phyloP scores from a whole-genome alignment of 2,888 invertebrate species.

The Tetrapedia diversipes region DNA sequence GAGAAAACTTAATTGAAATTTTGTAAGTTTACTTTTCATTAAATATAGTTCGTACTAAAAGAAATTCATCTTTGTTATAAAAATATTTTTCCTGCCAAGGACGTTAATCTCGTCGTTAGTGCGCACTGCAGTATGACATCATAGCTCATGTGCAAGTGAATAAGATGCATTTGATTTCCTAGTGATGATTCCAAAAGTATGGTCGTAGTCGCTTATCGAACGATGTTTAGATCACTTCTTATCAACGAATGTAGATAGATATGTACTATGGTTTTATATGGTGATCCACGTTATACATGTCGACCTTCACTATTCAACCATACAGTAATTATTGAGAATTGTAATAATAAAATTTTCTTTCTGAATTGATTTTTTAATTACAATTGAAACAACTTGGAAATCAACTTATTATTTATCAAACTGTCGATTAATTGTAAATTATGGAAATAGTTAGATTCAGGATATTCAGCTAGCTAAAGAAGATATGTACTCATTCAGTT shows the following conservation, averaged over 20 bases:
- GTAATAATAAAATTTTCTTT: slow-evolving; percentile 13
- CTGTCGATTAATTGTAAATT: neutral
- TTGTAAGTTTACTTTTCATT: neutral
- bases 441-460: slow-evolving; percentile 19
- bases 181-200: slow-evolving; percentile 24
- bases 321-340: slow-evolving; percentile 28
- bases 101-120: slow-evolving; percentile 55
- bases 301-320: slow-evolving; percentile 11
- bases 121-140: slow-evolving; percentile 63
- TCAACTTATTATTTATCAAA: slow-evolving; percentile 13
- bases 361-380: slow-evolving; percentile 4
- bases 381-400: slow-evolving; percentile 22
- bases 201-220: slow-evolving; percentile 19
- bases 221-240: slow-evolving; percentile 26
- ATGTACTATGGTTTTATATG: neutral
- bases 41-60: slow-evolving; percentile 14
- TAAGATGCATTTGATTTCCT: slow-evolving; percentile 51
- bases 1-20: neutral
- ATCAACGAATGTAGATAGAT: slow-evolving; percentile 5
- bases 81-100: slow-evolving; percentile 60
- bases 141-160: slow-evolving; percentile 48
- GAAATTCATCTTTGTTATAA: slow-evolving; percentile 28
- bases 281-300: neutral
- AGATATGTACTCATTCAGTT: slow-evolving; percentile 15
- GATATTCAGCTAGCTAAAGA: slow-evolving; percentile 31